Percentiles rank a stretch among this genome's conserved stretches.
Conservation (phyloP, 2,113 vertebrate species). For the Periophthalmodon schlosseri region DNA sequence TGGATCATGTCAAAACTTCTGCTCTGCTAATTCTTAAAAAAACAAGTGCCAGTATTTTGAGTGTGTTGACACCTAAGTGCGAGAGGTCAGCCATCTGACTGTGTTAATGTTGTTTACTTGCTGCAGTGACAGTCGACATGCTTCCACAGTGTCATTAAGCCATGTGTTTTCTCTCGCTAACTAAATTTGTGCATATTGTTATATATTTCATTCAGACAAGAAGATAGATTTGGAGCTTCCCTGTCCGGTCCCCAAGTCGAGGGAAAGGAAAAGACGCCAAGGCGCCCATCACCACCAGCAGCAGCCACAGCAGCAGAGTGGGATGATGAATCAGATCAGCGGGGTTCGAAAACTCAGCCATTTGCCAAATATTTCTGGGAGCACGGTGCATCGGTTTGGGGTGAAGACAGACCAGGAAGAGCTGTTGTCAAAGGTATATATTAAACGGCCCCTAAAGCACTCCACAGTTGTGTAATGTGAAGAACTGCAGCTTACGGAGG, state of each 20-base stretch:
- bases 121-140: neutral
- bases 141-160: neutral
- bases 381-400: slow-evolving; percentile 87
- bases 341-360: slow-evolving; percentile 93
- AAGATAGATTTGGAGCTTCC: slow-evolving; percentile 98
- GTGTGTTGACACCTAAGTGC: slow-evolving; percentile 30
- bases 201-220: slow-evolving; percentile 82
- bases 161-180: neutral
- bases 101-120: slow-evolving; percentile 13
- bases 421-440: slow-evolving; percentile 87
- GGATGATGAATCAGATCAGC: slow-evolving; percentile 93
- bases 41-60: slow-evolving; percentile 15
- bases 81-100: slow-evolving; percentile 28
- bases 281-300: slow-evolving; percentile 64
- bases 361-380: slow-evolving; percentile 86
- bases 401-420: slow-evolving; percentile 96
- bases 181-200: neutral
- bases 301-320: slow-evolving; percentile 86
- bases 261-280: slow-evolving; percentile 94
- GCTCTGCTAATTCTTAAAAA: neutral
- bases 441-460: no score
- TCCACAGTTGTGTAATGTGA: neutral
- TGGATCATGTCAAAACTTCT: neutral
- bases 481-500: slow-evolving; percentile 11
- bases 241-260: slow-evolving; percentile 90